These are phyloP conservation scores for Osmerus mordax DNA, from an alignment of 2,113 vertebrate genomes.

Conservation along the genomic window DNA sequence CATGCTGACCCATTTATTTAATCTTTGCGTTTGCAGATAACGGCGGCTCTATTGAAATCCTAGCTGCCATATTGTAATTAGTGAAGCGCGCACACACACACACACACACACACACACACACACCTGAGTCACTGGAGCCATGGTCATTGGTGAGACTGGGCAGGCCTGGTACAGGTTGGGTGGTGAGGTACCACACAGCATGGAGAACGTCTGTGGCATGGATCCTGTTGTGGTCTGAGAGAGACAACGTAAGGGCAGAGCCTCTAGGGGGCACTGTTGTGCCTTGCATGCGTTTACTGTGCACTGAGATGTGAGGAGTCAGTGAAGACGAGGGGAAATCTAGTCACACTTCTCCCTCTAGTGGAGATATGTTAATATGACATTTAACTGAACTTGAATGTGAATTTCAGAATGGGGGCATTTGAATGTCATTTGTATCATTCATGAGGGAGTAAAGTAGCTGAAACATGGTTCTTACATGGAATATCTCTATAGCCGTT, in stretches of 20 bases:
- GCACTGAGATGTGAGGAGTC: background rate
- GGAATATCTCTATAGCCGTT: constrained; percentile 96
- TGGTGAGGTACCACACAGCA: constrained; percentile 97
- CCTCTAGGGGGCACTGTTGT: constrained; percentile 56
- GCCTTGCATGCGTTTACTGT: constrained; percentile 10
- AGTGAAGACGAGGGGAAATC: too few relatives aligned
- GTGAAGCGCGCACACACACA: background rate
- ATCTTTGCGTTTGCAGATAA: too few relatives aligned
- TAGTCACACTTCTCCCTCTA: too few relatives aligned
- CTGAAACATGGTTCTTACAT: constrained; percentile 77
- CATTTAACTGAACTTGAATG: background rate
- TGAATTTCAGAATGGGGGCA: too few relatives aligned
- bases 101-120: background rate
- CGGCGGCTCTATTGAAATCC: too few relatives aligned
- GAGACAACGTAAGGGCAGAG: constrained; percentile 1
- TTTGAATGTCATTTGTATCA: background rate
- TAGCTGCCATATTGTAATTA: too few relatives aligned
- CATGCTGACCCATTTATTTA: too few relatives aligned
- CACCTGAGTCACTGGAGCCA: constrained; percentile 90
- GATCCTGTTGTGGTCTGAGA: constrained; percentile 93
- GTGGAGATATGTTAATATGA: background rate
- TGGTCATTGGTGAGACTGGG: constrained; percentile 83
- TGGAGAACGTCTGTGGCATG: constrained; percentile 98
- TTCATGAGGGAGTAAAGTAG: background rate
- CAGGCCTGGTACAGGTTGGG: constrained; percentile 89